Conservation (phyloP, 2,797 vertebrate genomes). For the Gephyroberyx darwinii region DNA sequence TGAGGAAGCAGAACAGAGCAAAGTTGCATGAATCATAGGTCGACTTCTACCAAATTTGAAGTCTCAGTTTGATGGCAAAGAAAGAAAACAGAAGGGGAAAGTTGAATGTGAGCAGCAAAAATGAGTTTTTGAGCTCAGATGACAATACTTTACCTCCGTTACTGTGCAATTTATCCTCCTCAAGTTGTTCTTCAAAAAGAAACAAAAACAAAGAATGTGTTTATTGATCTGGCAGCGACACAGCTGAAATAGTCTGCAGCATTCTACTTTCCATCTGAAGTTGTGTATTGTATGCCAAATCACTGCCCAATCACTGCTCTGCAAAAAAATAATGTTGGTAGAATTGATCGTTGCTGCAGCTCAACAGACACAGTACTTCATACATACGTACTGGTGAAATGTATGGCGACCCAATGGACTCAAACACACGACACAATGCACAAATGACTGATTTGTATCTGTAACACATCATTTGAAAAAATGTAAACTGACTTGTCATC, state of each 20-base stretch:
- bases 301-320: constrained; percentile 27
- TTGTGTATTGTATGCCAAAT: constrained; percentile 40
- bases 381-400: constrained; percentile 21
- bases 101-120: constrained; percentile 58
- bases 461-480: too few relatives aligned
- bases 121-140: constrained; percentile 53
- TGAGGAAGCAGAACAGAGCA: constrained; percentile 41
- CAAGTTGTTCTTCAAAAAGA: constrained; percentile 83
- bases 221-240: constrained; percentile 70
- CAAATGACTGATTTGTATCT: too few relatives aligned
- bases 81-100: constrained; percentile 23
- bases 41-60: constrained; percentile 39
- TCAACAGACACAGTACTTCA: constrained; percentile 41
- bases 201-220: constrained; percentile 62
- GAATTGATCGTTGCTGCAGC: constrained; percentile 43
- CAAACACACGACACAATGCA: too few relatives aligned
- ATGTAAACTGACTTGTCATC: too few relatives aligned
- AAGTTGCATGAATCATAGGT: constrained; percentile 65
- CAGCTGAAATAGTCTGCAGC: constrained; percentile 46
- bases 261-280: constrained; percentile 46
- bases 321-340: constrained; percentile 29
- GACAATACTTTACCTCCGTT: constrained; percentile 84
- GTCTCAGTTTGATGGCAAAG: constrained; percentile 46
- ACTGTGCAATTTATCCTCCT: constrained; percentile 85
- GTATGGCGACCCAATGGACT: too few relatives aligned